Conservation (phyloP, 2,113 vertebrate genomes). For the Ovibos moschatus region DNA sequence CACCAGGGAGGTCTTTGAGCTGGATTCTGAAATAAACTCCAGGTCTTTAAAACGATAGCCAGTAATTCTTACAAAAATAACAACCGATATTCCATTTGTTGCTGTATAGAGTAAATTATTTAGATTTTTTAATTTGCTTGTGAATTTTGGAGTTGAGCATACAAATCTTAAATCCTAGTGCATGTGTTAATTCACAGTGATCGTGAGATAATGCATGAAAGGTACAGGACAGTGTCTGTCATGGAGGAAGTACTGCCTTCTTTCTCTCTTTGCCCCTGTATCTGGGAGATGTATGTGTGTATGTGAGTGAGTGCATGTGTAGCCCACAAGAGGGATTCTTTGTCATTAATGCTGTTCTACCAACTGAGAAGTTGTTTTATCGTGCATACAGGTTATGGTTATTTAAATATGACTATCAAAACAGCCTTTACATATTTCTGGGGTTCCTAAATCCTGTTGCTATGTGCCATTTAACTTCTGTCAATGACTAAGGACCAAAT, state of each 20-base stretch:
- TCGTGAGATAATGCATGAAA: background rate
- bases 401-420: background rate
- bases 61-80: background rate
- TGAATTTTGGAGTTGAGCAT: background rate
- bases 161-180: background rate
- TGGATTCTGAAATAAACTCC: background rate
- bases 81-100: background rate
- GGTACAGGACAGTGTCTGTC: background rate
- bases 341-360: background rate
- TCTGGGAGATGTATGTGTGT: background rate
- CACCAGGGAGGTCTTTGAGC: background rate
- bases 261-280: background rate
- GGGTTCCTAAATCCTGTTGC: background rate
- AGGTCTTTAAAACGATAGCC: background rate
- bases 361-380: background rate
- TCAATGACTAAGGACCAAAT: constrained; percentile 4
- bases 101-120: background rate
- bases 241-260: background rate
- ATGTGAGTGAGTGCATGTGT: background rate
- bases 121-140: background rate
- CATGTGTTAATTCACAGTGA: background rate
- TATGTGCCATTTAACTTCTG: background rate
- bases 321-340: background rate
- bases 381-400: background rate
- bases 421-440: background rate